Evolutionary conservation across 2,113 vertebrate species (phyloP).

Genomic region (Phodopus roborovskii): DNA sequence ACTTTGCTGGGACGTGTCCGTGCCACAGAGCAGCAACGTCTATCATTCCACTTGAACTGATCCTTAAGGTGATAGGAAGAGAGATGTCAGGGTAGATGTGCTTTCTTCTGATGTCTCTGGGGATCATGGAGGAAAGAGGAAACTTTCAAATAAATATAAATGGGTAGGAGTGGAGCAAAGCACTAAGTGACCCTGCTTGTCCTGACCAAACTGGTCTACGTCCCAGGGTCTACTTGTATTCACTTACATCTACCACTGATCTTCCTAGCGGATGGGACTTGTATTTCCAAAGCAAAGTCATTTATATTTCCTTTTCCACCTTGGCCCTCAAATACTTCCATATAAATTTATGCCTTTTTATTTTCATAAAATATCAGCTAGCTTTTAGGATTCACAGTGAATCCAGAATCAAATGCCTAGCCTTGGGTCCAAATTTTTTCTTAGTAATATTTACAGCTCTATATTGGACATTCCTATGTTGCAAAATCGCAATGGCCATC

Average conservation of each 20-base stretch:
- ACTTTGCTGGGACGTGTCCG: neutral
- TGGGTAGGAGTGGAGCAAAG: neutral
- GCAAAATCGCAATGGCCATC: neutral
- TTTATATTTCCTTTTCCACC: neutral
- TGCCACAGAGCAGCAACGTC: neutral
- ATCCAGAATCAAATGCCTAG: neutral
- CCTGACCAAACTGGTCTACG: neutral
- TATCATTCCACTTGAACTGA: neutral
- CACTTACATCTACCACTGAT: neutral
- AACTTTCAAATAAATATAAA: neutral
- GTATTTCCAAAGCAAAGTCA: neutral
- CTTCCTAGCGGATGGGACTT: neutral
- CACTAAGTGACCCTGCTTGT: neutral
- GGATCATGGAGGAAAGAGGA: neutral
- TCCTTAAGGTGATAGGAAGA: neutral
- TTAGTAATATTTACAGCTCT: neutral
- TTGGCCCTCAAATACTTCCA: neutral
- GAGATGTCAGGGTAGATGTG: neutral
- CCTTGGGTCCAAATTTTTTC: neutral
- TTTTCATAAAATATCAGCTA: neutral
- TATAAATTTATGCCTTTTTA: neutral
- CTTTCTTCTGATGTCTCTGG: neutral
- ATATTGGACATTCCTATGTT: neutral
- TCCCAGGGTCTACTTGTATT: neutral
- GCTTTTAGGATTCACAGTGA: neutral